phyloP scores from a whole-genome alignment of 2,888 invertebrate genomes.

The Tachina grossa region DNA sequence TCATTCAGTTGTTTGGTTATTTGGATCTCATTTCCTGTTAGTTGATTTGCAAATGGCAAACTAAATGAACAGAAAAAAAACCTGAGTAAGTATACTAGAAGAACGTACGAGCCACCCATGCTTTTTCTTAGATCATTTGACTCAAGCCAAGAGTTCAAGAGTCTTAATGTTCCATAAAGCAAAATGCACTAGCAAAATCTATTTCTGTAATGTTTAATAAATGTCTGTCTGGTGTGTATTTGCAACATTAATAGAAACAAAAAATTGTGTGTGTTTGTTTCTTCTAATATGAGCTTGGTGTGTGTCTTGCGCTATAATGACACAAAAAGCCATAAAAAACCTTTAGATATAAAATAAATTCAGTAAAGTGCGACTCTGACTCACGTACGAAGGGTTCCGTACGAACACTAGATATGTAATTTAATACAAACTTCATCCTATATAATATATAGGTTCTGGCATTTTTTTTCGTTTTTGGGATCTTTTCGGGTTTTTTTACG shows the following conservation, averaged over 20 bases:
- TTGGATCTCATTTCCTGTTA: conserved; percentile 66
- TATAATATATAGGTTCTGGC: too few species aligned
- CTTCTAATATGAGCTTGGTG: conserved; percentile 4
- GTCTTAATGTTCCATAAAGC: conserved; percentile 38
- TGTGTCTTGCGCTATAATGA: conserved; percentile 56
- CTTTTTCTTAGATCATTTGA: conserved; percentile 45
- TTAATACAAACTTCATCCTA: too few species aligned
- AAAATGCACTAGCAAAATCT: conserved; percentile 31
- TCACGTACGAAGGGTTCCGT: too few species aligned
- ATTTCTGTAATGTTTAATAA: conserved; percentile 35
- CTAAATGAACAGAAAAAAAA: conserved; percentile 1
- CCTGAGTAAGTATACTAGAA: too few species aligned
- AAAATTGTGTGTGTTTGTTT: background rate
- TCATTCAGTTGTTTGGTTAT: conserved; percentile 49
- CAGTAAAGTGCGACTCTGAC: too few species aligned
- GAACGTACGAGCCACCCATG: conserved; percentile 46
- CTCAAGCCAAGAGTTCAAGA: conserved; percentile 54
- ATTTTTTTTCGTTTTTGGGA: too few species aligned
- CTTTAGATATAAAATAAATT: too few species aligned
- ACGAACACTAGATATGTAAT: too few species aligned
- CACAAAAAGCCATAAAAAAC: background rate
- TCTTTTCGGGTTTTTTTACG: too few species aligned
- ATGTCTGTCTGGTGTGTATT: conserved; percentile 14
- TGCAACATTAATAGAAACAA: conserved; percentile 25
- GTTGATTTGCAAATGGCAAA: conserved; percentile 27